These are phyloP conservation scores for Synanceia verrucosa DNA, from an alignment of 2,797 vertebrate species.

Conservation along the genomic window DNA sequence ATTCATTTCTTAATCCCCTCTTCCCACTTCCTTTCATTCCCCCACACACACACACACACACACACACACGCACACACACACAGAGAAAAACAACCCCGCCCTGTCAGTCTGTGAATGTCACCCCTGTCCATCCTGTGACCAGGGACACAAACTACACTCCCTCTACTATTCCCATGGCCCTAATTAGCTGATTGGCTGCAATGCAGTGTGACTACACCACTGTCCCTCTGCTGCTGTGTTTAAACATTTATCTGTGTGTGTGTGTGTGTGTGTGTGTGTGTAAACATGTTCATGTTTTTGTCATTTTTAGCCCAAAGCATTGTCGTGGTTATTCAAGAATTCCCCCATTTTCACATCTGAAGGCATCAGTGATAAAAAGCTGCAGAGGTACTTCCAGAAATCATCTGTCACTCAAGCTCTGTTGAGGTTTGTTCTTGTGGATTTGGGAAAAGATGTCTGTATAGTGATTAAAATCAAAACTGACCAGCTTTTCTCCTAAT, in stretches of 20 bases:
- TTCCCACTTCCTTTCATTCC: constrained; percentile 12
- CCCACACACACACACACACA: neutral
- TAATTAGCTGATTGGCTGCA: constrained; percentile 71
- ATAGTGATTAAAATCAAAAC: no score
- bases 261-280: constrained; percentile 5
- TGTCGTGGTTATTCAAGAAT: neutral
- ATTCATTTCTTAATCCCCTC: constrained; percentile 12
- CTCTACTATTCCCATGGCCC: constrained; percentile 63
- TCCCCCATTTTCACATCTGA: neutral
- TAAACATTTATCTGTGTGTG: neutral
- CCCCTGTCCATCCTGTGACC: constrained; percentile 66
- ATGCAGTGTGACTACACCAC: constrained; percentile 40
- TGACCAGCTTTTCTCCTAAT: no score
- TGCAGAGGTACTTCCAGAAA: no score
- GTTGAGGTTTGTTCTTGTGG: neutral
- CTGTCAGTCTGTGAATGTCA: constrained; percentile 58
- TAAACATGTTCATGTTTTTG: neutral
- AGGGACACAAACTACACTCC: constrained; percentile 52
- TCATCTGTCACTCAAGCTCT: neutral
- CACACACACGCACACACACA: neutral
- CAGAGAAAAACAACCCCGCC: constrained; percentile 22
- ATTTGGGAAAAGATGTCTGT: no score
- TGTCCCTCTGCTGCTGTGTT: constrained; percentile 29
- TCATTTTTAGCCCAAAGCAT: neutral
- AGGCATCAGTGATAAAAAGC: neutral